Evolutionary conservation across 2,113 vertebrate species (phyloP).

Genomic region (Apus apus): DNA sequence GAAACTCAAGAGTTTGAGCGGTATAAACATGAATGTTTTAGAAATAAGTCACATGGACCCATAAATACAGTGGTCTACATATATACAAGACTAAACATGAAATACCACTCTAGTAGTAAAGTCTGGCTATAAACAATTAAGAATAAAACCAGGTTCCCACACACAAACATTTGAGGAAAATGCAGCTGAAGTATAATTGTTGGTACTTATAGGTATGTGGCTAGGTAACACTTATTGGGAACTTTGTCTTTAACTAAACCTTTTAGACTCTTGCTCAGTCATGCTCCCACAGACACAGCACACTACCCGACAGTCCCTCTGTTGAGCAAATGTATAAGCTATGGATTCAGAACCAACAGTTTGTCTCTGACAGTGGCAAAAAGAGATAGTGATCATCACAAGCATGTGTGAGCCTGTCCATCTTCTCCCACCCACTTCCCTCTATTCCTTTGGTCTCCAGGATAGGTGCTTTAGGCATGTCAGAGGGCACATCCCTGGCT

Average conservation of each 20-base stretch:
- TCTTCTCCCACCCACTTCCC: neutral
- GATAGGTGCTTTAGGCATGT: rapidly evolving
- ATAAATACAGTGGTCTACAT: neutral
- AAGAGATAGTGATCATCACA: rapidly evolving
- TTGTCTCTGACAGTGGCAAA: neutral
- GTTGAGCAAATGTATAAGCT: rapidly evolving
- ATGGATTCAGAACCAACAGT: rapidly evolving
- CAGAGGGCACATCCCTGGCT: neutral
- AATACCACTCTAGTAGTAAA: neutral
- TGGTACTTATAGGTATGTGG: rapidly evolving
- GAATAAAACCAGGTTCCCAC: neutral
- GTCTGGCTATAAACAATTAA: neutral
- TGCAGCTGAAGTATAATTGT: neutral
- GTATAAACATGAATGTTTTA: neutral
- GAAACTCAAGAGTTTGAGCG: neutral
- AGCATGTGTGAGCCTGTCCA: rapidly evolving
- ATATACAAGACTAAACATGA: neutral
- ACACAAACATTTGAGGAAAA: neutral
- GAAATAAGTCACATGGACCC: neutral
- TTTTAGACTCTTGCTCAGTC: neutral
- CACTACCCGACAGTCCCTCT: rapidly evolving
- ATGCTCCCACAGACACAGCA: rapidly evolving
- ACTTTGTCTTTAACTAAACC: neutral
- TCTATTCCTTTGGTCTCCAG: neutral
- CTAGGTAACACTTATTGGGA: neutral